Conservation (phyloP, 1,140 invertebrate genomes). For the Euura saliciscinereae region DNA sequence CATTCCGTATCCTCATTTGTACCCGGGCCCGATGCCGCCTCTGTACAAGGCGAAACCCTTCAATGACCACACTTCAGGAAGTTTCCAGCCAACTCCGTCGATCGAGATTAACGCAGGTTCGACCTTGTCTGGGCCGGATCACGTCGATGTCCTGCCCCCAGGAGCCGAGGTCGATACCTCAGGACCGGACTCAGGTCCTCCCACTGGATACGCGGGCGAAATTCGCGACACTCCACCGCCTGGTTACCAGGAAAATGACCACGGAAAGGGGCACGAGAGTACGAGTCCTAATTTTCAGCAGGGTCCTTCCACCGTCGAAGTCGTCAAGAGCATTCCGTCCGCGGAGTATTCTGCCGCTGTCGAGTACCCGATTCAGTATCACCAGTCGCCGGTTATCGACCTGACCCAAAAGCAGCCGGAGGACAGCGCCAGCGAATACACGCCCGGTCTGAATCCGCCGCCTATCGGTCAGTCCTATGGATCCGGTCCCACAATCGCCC, state of each 20-base stretch:
- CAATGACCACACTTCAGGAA: neutral
- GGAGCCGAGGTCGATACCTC: slow-evolving; percentile 22
- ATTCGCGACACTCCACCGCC: neutral
- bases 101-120: neutral
- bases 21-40: slow-evolving; percentile 40
- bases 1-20: slow-evolving; percentile 33
- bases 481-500: neutral
- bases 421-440: neutral
- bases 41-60: slow-evolving; percentile 39
- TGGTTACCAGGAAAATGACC: neutral
- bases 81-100: neutral
- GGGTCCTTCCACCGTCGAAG: neutral
- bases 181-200: slow-evolving; percentile 1
- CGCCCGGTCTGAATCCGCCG: neutral
- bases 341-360: neutral
- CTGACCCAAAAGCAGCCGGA: slow-evolving; percentile 11
- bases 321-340: neutral
- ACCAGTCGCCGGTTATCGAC: slow-evolving; percentile 42
- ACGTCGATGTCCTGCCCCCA: slow-evolving; percentile 22
- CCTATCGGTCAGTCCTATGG: neutral
- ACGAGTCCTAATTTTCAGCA: neutral
- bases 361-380: slow-evolving; percentile 30
- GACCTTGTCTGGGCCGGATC: neutral
- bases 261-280: neutral
- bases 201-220: neutral